Base-by-base conservation (phyloP, 2,113 vertebrate genomes). In the Leptobrachium leishanense region DNA sequence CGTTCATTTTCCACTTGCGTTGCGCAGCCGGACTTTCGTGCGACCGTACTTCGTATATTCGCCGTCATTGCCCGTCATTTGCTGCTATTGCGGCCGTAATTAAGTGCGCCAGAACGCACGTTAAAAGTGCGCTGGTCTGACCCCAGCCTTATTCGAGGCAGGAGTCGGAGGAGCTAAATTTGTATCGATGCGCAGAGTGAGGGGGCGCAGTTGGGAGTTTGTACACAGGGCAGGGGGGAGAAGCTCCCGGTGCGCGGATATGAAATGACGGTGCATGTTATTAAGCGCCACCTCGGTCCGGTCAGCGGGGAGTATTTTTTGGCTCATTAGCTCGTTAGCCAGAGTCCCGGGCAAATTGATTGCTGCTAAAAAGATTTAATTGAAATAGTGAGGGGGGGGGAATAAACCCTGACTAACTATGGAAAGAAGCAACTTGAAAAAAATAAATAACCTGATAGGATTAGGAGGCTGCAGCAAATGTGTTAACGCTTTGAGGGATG, bases 331-430 rank as follows among this genome's bases (percentile, higher is more conserved):
- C 57, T 42, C n/a, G 71, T 20, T 43, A 62, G 71, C 12, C 55
- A 7, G 41, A 46, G 11, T 74, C 50, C 64, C 20, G n/a, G 42
- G 31, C 42, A 63, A 63, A 74, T 31, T 74, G 72, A 74, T 41
- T 64, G 43, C 15, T 20, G 59, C 42, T 74, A 64, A 74, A 31
- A 74, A 74, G 72, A 74, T 74, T 62, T 74, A 59, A 74, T 72
- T 74, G 72, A 62, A 74, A 70, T 31, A 74, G 64, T 31, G 20
- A 31, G 20, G 20, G 20, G 20, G 11, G 43, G 10, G 40, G 43
- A 64, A 64, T 46, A 74, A 74, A 15, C 12, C 12, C 10, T n/a
- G 72, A 9, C 55, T 42, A 62, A 62, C 59, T 74, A 62, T 74
- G 20, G 72, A 64, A 42, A 12, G 57, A 11, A 13, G 42, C 42